These are phyloP conservation scores for Acronicta psi DNA, from an alignment of 2,888 invertebrate genomes.

Conservation along the genomic window DNA sequence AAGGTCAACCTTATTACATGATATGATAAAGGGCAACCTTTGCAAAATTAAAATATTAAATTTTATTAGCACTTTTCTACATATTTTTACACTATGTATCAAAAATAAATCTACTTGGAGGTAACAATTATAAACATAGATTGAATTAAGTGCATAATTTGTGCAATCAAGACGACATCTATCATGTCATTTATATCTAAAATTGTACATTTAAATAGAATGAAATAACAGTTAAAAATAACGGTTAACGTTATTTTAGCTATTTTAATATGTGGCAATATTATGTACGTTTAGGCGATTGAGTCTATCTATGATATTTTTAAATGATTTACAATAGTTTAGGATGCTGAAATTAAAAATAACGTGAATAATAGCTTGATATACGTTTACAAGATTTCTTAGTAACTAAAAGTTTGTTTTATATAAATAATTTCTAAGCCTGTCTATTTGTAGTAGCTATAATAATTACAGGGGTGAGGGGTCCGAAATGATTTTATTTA, in stretches of 20 bases:
- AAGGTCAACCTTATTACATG: no score
- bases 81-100: slow-evolving; percentile 18
- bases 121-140: slow-evolving; percentile 22
- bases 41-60: no score
- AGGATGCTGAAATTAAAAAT: slow-evolving; percentile 45
- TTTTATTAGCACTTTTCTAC: no score
- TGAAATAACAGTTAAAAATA: slow-evolving; percentile 54
- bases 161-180: slow-evolving; percentile 53
- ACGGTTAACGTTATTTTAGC: slow-evolving; percentile 48
- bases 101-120: slow-evolving; percentile 39
- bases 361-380: slow-evolving; percentile 54
- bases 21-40: no score
- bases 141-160: slow-evolving; percentile 44
- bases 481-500: slow-evolving; percentile 56
- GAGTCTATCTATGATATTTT: slow-evolving; percentile 60
- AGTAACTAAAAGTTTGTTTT: slow-evolving; percentile 55
- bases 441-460: slow-evolving; percentile 64
- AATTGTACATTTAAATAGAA: slow-evolving; percentile 52
- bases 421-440: slow-evolving; percentile 59
- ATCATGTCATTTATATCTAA: slow-evolving; percentile 47
- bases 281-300: slow-evolving; percentile 53
- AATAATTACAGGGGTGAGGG: slow-evolving; percentile 71
- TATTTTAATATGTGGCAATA: slow-evolving; percentile 45
- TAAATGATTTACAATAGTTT: slow-evolving; percentile 45
- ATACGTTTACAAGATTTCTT: slow-evolving; percentile 63